phyloP scores from a whole-genome alignment of 2,888 invertebrate genomes.

The Agriopis marginaria region DNA sequence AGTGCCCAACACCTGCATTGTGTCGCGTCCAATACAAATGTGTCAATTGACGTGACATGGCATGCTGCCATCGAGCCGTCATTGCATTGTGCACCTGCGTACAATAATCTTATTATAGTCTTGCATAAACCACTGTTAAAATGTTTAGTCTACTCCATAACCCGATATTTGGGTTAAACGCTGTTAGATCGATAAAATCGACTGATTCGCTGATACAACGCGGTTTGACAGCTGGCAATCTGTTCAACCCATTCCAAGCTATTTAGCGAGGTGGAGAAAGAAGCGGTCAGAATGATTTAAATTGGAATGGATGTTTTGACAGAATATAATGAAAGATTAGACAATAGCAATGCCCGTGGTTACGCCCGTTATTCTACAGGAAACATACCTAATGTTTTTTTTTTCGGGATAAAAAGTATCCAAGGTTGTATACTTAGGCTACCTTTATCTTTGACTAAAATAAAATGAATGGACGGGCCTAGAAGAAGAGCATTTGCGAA shows the following conservation, averaged over 20 bases:
- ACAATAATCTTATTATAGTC: constrained; percentile 43
- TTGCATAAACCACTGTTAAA: constrained; percentile 47
- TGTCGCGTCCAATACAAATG: constrained; percentile 5
- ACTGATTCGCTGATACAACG: constrained; percentile 42
- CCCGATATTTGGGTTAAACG: constrained; percentile 55
- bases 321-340: constrained; percentile 13
- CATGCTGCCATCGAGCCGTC: constrained; percentile 33
- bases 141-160: constrained; percentile 61
- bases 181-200: constrained; percentile 25
- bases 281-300: constrained; percentile 9
- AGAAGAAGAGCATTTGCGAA: no score
- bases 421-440: no score
- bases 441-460: no score
- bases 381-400: no score
- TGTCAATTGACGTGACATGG: constrained; percentile 26
- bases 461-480: no score
- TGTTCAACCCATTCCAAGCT: constrained; percentile 2
- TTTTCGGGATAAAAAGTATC: no score
- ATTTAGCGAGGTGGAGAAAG: constrained; percentile 18
- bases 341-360: background rate
- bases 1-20: background rate
- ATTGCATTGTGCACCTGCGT: constrained; percentile 40
- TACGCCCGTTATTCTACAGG: no score
- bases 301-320: constrained; percentile 27
- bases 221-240: constrained; percentile 42